Evolutionary conservation across 1,140 invertebrate species (phyloP).

Genomic region (Oppia nitens): DNA sequence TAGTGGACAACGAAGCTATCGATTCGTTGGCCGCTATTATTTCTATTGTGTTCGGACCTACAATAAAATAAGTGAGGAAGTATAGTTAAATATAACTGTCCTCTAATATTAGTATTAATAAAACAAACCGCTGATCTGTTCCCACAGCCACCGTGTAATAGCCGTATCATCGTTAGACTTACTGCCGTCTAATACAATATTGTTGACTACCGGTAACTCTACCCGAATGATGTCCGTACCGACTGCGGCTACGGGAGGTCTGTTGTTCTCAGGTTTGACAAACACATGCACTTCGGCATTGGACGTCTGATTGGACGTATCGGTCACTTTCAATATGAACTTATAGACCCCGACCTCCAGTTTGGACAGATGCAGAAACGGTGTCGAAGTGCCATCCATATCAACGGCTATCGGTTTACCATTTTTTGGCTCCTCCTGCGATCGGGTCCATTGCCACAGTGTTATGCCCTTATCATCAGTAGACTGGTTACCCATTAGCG

Average conservation of each 20-base stretch:
- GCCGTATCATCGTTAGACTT: slow-evolving; percentile 66
- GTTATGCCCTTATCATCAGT: slow-evolving; percentile 82
- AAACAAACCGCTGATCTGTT: slow-evolving; percentile 42
- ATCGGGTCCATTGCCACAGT: slow-evolving; percentile 87
- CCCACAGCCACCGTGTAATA: slow-evolving; percentile 64
- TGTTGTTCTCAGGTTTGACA: slow-evolving; percentile 72
- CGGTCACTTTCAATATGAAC: slow-evolving; percentile 79
- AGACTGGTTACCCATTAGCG: slow-evolving; percentile 70
- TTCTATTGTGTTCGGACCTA: slow-evolving; percentile 37
- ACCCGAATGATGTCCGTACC: slow-evolving; percentile 41
- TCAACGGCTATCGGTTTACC: slow-evolving; percentile 58
- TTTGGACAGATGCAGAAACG: slow-evolving; percentile 66
- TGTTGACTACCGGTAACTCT: slow-evolving; percentile 52
- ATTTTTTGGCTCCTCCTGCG: slow-evolving; percentile 51
- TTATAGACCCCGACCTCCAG: slow-evolving; percentile 84
- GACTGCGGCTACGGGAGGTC: slow-evolving; percentile 43
- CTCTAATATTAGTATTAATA: background rate
- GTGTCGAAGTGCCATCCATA: slow-evolving; percentile 69
- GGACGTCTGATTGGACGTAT: slow-evolving; percentile 65
- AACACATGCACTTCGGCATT: slow-evolving; percentile 76
- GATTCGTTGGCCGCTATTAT: slow-evolving; percentile 32
- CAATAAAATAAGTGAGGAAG: slow-evolving; percentile 15
- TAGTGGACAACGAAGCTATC: slow-evolving; percentile 47
- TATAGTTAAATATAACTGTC: slow-evolving; percentile 10
- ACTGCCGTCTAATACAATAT: slow-evolving; percentile 55